These are phyloP conservation scores for Charaxes varanes DNA, from an alignment of 1,140 invertebrate genomes.

Conservation along the genomic window DNA sequence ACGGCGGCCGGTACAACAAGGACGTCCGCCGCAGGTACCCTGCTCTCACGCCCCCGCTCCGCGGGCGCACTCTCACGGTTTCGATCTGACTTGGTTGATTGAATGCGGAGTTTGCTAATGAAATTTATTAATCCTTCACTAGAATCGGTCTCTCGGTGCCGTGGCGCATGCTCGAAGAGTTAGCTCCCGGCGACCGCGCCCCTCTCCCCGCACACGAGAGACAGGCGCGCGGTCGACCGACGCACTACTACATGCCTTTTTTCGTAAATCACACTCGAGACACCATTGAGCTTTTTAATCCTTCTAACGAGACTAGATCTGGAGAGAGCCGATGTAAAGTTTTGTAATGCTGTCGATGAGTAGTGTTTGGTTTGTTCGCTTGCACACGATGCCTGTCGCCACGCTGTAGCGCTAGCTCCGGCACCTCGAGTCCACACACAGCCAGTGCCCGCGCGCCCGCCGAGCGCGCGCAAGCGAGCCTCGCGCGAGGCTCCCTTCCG, in stretches of 20 bases:
- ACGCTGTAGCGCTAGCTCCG: slow-evolving; percentile 75
- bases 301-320: slow-evolving; percentile 73
- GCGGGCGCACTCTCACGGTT: slow-evolving; percentile 70
- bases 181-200: slow-evolving; percentile 71
- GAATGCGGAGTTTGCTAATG: slow-evolving; percentile 76
- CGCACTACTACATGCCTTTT: slow-evolving; percentile 73
- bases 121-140: slow-evolving; percentile 76
- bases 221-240: slow-evolving; percentile 70
- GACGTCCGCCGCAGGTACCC: slow-evolving; percentile 97
- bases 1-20: slow-evolving; percentile 98
- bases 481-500: slow-evolving; percentile 30
- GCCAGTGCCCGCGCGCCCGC: slow-evolving; percentile 48
- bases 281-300: slow-evolving; percentile 72
- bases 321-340: slow-evolving; percentile 71
- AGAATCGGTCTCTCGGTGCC: slow-evolving; percentile 76
- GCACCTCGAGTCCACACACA: slow-evolving; percentile 72
- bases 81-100: slow-evolving; percentile 73
- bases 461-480: slow-evolving; percentile 18
- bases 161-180: slow-evolving; percentile 75
- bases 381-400: slow-evolving; percentile 76
- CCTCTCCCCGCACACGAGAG: slow-evolving; percentile 58
- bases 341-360: slow-evolving; percentile 74
- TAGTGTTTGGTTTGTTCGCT: slow-evolving; percentile 76
- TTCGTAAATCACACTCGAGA: slow-evolving; percentile 70
- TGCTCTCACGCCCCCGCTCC: slow-evolving; percentile 72